Evolutionary conservation across 2,888 invertebrate genomes (phyloP).

Genomic region (Mantis religiosa): DNA sequence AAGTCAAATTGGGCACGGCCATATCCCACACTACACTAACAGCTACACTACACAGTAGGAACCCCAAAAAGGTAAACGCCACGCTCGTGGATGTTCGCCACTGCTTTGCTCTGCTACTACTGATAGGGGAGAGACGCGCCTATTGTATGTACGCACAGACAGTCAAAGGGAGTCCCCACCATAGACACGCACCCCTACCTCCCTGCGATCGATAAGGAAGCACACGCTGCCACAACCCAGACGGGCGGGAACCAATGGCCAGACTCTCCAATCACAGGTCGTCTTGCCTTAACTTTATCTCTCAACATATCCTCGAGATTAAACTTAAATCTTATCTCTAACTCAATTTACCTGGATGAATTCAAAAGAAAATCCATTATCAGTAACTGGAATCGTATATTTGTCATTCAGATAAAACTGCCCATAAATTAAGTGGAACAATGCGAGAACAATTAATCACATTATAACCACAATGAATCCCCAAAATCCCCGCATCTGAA

Average conservation of each 20-base stretch:
- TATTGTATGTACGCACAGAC: background rate
- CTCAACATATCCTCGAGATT: background rate
- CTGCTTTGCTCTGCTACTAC: background rate
- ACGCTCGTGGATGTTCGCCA: background rate
- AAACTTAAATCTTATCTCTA: background rate
- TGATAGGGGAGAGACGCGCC: background rate
- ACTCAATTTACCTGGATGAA: background rate
- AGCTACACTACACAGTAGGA: background rate
- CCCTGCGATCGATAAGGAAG: background rate
- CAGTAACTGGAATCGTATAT: background rate
- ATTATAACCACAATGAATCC: no score
- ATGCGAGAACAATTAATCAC: no score
- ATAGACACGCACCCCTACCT: background rate
- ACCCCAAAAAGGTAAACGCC: background rate
- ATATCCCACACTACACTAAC: background rate
- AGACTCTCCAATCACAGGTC: background rate
- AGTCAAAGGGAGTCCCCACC: background rate
- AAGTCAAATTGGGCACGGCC: background rate
- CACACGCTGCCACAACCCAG: background rate
- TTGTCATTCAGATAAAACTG: no score
- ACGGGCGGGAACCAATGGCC: constrained; percentile 4
- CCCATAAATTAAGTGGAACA: no score
- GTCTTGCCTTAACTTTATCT: background rate
- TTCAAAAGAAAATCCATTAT: background rate
- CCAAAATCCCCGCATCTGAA: no score